Conservation (phyloP, 92 coral and sea anemone genomes). For the Palythoa grandiflora region DNA sequence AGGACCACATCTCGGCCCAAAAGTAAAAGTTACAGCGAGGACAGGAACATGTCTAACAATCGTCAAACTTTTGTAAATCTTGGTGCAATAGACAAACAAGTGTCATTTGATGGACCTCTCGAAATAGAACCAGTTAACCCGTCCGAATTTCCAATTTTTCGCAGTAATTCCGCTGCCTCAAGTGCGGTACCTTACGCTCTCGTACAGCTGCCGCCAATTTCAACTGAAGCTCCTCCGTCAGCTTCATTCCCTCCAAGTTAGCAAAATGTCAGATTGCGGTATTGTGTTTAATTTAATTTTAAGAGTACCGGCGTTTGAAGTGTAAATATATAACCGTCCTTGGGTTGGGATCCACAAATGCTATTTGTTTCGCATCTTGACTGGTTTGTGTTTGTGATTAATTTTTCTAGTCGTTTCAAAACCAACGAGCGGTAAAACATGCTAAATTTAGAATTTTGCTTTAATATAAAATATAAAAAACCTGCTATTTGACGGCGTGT, state of each 20-base stretch:
- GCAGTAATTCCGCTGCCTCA: slow-evolving; percentile 72
- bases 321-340: background rate
- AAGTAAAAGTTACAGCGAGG: slow-evolving; percentile 29
- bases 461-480: too few relatives aligned
- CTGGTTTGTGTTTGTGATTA: too few relatives aligned
- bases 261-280: background rate
- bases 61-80: slow-evolving; percentile 73
- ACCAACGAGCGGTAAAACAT: too few relatives aligned
- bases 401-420: too few relatives aligned
- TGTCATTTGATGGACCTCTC: slow-evolving; percentile 69
- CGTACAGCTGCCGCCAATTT: slow-evolving; percentile 92
- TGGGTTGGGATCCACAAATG: too few relatives aligned
- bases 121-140: slow-evolving; percentile 83
- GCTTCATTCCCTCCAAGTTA: slow-evolving; percentile 62
- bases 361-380: too few relatives aligned
- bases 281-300: background rate
- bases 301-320: background rate
- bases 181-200: slow-evolving; percentile 73
- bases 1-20: slow-evolving; percentile 36
- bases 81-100: slow-evolving; percentile 61
- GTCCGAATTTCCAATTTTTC: slow-evolving; percentile 77
- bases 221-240: slow-evolving; percentile 58
- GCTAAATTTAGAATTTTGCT: too few relatives aligned
- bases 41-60: background rate
- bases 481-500: too few relatives aligned